These are phyloP conservation scores for Aporophyla nigra DNA, from an alignment of 2,888 invertebrate genomes.

Conservation along the genomic window DNA sequence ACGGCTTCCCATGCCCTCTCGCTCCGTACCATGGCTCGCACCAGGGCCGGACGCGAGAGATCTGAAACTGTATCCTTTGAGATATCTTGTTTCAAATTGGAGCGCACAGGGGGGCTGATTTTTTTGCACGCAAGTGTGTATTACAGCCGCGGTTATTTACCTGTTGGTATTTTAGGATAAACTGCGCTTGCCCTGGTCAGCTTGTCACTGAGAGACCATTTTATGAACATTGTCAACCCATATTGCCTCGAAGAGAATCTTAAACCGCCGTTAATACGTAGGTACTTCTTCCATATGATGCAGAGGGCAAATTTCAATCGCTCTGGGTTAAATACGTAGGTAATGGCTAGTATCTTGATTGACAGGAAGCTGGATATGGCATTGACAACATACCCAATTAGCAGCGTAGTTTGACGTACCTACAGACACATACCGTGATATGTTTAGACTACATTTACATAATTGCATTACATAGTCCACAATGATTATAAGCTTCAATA, in stretches of 20 bases:
- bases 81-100: no score
- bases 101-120: no score
- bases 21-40: no score
- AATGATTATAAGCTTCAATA: neutral
- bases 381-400: neutral
- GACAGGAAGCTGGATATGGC: neutral
- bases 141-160: neutral
- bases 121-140: no score
- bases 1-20: no score
- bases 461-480: neutral
- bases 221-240: neutral
- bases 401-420: neutral
- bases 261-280: neutral
- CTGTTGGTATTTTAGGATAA: neutral
- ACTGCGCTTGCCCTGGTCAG: neutral
- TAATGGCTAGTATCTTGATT: neutral
- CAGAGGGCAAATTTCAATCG: neutral
- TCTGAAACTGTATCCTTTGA: no score
- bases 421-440: neutral
- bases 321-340: neutral
- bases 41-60: no score
- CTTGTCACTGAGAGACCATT: neutral
- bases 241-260: neutral
- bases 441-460: neutral
- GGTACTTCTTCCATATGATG: neutral